phyloP scores from a whole-genome alignment of 2,888 invertebrate genomes.

The Monochamus alternatus region DNA sequence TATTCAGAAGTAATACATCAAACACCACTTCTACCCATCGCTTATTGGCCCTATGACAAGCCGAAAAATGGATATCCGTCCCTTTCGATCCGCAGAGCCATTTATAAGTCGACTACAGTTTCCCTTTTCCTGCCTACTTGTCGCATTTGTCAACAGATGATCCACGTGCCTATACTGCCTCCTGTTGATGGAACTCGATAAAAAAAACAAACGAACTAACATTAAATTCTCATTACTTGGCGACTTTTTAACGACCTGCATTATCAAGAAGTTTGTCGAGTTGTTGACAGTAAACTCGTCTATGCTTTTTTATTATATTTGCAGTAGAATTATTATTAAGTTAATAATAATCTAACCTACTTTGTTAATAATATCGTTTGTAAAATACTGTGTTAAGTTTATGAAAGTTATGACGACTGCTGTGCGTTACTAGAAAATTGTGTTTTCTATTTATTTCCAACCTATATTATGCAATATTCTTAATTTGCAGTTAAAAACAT shows the following conservation, averaged over 20 bases:
- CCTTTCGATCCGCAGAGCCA: constrained; percentile 9
- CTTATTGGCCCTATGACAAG: background rate
- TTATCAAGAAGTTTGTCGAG: constrained; percentile 28
- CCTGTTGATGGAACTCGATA: constrained; percentile 36
- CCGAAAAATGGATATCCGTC: constrained; percentile 24
- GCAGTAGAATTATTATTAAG: too few species aligned
- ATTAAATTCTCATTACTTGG: constrained; percentile 36
- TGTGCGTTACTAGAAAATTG: too few species aligned
- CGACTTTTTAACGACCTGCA: constrained; percentile 27
- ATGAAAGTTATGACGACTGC: too few species aligned
- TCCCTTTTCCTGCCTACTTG: constrained; percentile 39
- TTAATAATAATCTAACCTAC: too few species aligned
- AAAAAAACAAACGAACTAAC: constrained; percentile 31
- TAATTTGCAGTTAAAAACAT: too few species aligned
- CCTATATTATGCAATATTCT: too few species aligned
- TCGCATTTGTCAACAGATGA: constrained; percentile 46
- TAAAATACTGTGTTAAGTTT: too few species aligned
- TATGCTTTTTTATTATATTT: background rate
- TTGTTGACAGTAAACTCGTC: constrained; percentile 18
- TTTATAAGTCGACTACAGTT: constrained; percentile 41
- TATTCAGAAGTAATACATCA: background rate
- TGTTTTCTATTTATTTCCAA: too few species aligned
- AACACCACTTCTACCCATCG: background rate
- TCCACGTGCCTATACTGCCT: constrained; percentile 33
- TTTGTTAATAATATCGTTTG: too few species aligned